Evolutionary conservation across 2,113 vertebrate species (phyloP).

Genomic region (Colinus virginianus): DNA sequence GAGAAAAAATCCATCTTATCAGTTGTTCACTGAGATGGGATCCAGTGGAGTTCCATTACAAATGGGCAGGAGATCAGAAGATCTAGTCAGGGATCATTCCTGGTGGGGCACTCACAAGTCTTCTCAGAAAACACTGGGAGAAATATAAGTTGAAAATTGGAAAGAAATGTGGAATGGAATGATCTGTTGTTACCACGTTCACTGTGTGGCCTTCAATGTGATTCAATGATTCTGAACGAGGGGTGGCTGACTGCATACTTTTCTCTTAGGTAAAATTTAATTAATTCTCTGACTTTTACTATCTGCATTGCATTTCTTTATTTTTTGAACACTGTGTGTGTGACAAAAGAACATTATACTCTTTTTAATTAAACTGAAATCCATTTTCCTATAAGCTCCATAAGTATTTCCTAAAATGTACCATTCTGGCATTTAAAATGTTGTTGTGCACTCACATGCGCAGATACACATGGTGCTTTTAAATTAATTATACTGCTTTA

Average conservation of each 20-base stretch:
- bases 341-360: not conserved
- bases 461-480: not conserved
- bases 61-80: not conserved
- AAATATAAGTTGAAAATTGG: not conserved
- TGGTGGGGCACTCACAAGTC: not conserved
- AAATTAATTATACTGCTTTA: conserved; percentile 42
- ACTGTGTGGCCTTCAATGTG: not conserved
- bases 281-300: not conserved
- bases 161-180: not conserved
- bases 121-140: not conserved
- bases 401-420: not conserved
- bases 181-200: not conserved
- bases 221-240: not conserved
- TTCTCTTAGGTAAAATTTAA: conserved; percentile 16
- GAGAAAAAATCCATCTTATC: not conserved
- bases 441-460: not conserved
- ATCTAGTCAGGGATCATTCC: not conserved
- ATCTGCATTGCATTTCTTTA: not conserved
- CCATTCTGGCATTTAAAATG: conserved; percentile 41
- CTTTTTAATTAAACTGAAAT: conserved; percentile 39
- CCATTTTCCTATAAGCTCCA: not conserved
- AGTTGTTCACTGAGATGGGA: not conserved
- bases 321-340: not conserved
- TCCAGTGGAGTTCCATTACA: not conserved
- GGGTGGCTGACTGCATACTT: not conserved